Base-by-base conservation (phyloP, 37 sponge, comb jelly and placozoan genomes). In the Hexactinellida sp. region DNA sequence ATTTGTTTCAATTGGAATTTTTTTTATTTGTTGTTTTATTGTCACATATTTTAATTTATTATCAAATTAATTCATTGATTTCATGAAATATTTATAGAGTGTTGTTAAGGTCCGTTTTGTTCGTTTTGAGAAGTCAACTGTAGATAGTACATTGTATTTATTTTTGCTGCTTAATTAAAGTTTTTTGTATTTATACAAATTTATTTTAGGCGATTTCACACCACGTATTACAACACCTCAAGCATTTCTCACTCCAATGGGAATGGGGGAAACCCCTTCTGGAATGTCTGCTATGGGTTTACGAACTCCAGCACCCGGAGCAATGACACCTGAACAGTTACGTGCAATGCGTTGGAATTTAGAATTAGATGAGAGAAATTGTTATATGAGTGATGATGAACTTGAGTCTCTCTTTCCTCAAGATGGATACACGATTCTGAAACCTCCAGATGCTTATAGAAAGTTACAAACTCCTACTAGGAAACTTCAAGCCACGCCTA, bases 281-380 rank as follows among this genome's bases (percentile, higher is more conserved):
- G 92, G 95, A 9, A 87, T 88, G 37, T 39, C 89, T 84, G 98
- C 98, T 16, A 93, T 94, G 93, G 87, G 82, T 0, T 85, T 97
- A 88, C 82, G 83, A 37, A 97, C 98, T 19, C 98, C 98, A 0
- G 82, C 92, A 1, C 87, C 89, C 37, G 94, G 93, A 10, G 55
- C 91, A 7, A 97, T 97, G 98, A 97, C 98, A 25, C 98, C 98
- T 0, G 98, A 97, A 76, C 98, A 97, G 92, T 87, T 97, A 90
- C 98, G 94, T 88, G 91, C 94, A 0, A 90, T 86, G 89, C 84
- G 98, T 0, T 97, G 95, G 98, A 94, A 94, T 85, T 86, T 84
- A 39, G 98, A 97, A 83, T 88, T 97, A 39, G 98, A 94, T 82
- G 93, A 94, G 71, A 84, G 98, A 47, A 97, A 97, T 89, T 35